Base-by-base conservation (phyloP, 2,797 vertebrate species). In the Sebastolobus alascanus region DNA sequence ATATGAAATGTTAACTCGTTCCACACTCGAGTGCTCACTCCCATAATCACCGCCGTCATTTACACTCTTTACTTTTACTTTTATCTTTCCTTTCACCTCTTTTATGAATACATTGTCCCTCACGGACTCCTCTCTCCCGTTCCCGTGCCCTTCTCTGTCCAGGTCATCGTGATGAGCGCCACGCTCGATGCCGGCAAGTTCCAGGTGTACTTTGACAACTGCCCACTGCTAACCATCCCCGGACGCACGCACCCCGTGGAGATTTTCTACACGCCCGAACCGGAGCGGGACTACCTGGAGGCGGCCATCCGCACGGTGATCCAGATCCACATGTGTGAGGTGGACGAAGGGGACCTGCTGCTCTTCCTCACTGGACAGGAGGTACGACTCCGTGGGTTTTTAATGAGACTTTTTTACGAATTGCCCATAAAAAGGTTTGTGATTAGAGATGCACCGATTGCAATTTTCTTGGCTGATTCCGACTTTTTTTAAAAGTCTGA, bases 91-190 rank as follows among this genome's bases (percentile, higher is more conserved):
- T 22, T 63, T 74, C 68, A 68, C 68, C 68, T 71, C 73, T 20
- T 67, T 33, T 38, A 27, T 59, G 71, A 66, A 43, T 16, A 46
- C 33, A 8, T 35, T 52, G 73, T 35, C 43, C 63, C 73, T 80
- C 37, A 20, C 69, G 11, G 11, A 50, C 22, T 4, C 18, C 27
- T n/a, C 29, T 46, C 37, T 37, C 37, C n/a, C 7, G 1, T 8
- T 38, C 27, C n/a, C 1, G 11, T 4, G 29, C 33, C 50, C 43
- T 14, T 37, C 77, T 72, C 29, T 9, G 4, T 46, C 27, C 91
- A 99, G 98, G 97, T 99, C 84, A 99, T 99, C 75, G 97, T 99
- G 85, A 99, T 99, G 98, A 99, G 98, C 4, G 97, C 98, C 80
- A 99, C 98, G 29, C 94, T 99, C 59, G 98, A 99, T 69, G 98